Conservation (phyloP, 2,113 vertebrate species). For the Periophthalmus modestus region DNA sequence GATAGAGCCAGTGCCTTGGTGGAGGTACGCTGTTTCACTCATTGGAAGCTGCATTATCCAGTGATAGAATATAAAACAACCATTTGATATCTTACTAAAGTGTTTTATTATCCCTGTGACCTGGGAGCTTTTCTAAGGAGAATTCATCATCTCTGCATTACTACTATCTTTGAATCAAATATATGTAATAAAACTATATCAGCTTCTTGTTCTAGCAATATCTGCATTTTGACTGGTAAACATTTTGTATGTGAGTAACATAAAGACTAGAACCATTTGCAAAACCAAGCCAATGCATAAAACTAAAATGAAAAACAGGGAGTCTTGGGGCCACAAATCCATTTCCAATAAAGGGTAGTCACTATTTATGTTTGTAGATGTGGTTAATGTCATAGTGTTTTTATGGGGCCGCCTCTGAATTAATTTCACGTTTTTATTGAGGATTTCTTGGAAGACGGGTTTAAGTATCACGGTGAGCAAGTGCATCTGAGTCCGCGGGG, state of each 20-base stretch:
- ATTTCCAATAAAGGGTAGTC: neutral
- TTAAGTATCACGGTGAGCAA: conserved; percentile 10
- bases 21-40: too few relatives aligned
- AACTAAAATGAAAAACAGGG: neutral
- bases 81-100: neutral
- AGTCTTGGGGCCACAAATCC: neutral
- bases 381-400: neutral
- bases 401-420: conserved; percentile 21
- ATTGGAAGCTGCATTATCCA: neutral
- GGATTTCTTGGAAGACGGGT: conserved; percentile 2
- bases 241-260: neutral
- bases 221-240: neutral
- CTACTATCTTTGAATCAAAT: neutral
- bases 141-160: conserved; percentile 6
- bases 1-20: too few relatives aligned
- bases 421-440: conserved; percentile 19
- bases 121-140: neutral
- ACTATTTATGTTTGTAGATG: conserved; percentile 4
- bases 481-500: conserved; percentile 30
- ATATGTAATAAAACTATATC: neutral
- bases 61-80: neutral
- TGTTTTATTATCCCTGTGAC: neutral
- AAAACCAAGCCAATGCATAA: neutral
- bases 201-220: neutral
- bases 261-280: neutral